phyloP scores from a whole-genome alignment of 2,797 vertebrate species.

The Characodon lateralis region DNA sequence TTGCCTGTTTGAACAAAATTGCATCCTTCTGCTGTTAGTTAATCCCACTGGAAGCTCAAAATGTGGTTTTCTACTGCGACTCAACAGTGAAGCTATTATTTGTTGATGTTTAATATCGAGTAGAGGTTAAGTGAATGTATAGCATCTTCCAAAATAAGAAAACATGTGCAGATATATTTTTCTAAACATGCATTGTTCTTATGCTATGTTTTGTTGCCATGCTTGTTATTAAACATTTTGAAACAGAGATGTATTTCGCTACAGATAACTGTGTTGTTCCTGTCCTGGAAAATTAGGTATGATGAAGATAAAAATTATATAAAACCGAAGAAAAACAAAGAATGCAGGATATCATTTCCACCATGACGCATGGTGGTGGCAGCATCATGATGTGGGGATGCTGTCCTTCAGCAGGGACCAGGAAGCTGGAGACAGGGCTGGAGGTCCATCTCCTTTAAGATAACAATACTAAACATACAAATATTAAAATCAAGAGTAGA shows the following conservation, averaged over 20 bases:
- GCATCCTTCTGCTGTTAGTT: conserved; percentile 42
- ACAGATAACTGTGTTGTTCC: conserved; percentile 40
- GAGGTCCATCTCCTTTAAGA: no score
- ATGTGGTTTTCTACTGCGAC: conserved; percentile 57
- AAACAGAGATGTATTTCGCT: conserved; percentile 66
- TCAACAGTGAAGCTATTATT: conserved; percentile 41
- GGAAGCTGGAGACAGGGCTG: not conserved
- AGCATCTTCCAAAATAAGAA: conserved; percentile 68
- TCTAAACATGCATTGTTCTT: conserved; percentile 81
- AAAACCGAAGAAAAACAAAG: not conserved
- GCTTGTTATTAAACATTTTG: conserved; percentile 80
- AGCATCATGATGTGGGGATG: no score
- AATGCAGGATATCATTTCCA: not conserved
- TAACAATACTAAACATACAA: no score
- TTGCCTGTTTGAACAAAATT: conserved; percentile 42
- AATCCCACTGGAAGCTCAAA: conserved; percentile 33
- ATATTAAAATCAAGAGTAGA: no score
- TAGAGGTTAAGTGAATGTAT: conserved; percentile 73
- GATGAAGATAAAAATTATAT: no score
- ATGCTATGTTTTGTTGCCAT: conserved; percentile 75
- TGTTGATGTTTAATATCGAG: conserved; percentile 76
- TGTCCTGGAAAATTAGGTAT: conserved; percentile 26
- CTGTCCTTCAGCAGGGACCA: not conserved
- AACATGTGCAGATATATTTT: conserved; percentile 83
- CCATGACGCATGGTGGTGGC: not conserved